Evolutionary conservation across 30 jellyfish, hydroid and myxozoan genomes (phyloP), one percentile per base, ranked within the genome.

Genomic region (Sanderia malayensis): DNA sequence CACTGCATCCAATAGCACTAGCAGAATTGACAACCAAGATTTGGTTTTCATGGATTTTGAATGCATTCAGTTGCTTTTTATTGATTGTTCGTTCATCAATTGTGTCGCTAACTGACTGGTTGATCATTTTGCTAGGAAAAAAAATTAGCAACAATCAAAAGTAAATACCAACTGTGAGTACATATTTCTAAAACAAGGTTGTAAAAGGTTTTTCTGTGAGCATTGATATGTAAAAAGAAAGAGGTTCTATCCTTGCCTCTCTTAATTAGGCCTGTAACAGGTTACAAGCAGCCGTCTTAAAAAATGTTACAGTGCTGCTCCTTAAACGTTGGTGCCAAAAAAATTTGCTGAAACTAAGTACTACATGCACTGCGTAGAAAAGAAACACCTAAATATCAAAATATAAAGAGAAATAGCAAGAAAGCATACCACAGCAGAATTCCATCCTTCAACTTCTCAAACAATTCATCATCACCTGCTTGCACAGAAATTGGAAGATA

Each of bases 71-170:
- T 41, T 79, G 70, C 37, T 89, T 88, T 46, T 81, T 88, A 89
- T 94, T 94, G 69, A 94, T 84, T 20, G 97, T 94, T 58, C 99
- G 85, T 60, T 88, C 99, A 70, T 94, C 99, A 69, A 94, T 85
- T 21, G 99, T 94, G 17, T 84, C 70, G 11, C 84, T 82, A 6
- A 82, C 95, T 0, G 96, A 82, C 64, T 83, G 58, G 61, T 94
- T 94, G 88, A 94, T 90, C 99, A 94, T 88, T 80, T 94, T 94
- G 74, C 99, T 93, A 55, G 21, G 45, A 53, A 53, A 25, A 46
- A 65, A 32, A 52, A 9, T 28, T n/a, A 21, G 41, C 18, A 26
- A 2, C 17, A 0, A n/a, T 57, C 49, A n/a, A 57, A 4, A n/a
- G n/a, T 57, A 8, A 57, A 20, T 20, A 57, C 22, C 68, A 57